Conservation (phyloP, 2,888 invertebrate species). For the Hirtodrosophila cameraria region DNA sequence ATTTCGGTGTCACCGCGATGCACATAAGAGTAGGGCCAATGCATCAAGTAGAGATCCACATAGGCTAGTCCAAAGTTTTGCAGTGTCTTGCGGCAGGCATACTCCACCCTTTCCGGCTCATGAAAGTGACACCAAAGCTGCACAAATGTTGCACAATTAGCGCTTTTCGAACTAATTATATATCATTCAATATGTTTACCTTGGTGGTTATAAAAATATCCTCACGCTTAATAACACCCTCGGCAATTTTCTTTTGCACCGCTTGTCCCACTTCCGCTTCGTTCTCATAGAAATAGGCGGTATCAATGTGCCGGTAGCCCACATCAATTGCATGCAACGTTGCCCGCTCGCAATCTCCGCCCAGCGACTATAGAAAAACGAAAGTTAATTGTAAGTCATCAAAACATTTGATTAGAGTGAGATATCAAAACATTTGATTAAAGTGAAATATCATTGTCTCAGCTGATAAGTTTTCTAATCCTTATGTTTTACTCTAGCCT, state of each 20-base stretch:
- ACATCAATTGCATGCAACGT: slow-evolving; percentile 84
- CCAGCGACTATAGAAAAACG: slow-evolving; percentile 78
- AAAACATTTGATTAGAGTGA: slow-evolving; percentile 4
- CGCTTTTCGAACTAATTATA: background rate
- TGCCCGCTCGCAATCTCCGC: slow-evolving; percentile 81
- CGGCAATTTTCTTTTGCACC: slow-evolving; percentile 83
- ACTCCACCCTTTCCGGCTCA: slow-evolving; percentile 89
- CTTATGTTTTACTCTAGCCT: no score
- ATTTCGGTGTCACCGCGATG: slow-evolving; percentile 85
- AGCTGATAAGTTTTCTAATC: slow-evolving; percentile 39
- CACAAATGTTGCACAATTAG: background rate
- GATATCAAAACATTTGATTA: slow-evolving; percentile 5
- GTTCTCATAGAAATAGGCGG: slow-evolving; percentile 85
- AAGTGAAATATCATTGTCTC: slow-evolving; percentile 5
- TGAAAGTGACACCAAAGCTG: slow-evolving; percentile 96
- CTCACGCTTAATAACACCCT: slow-evolving; percentile 84
- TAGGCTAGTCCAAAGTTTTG: slow-evolving; percentile 88
- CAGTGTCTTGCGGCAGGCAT: slow-evolving; percentile 88
- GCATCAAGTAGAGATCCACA: slow-evolving; percentile 83
- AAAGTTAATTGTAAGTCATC: slow-evolving; percentile 21
- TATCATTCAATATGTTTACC: slow-evolving; percentile 50
- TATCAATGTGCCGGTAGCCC: slow-evolving; percentile 86
- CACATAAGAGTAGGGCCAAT: slow-evolving; percentile 83
- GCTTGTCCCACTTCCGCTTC: slow-evolving; percentile 84
- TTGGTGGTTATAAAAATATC: slow-evolving; percentile 83